These are phyloP conservation scores for Notospermus geniculatus DNA, from an alignment of 1,140 invertebrate genomes.

Conservation along the genomic window DNA sequence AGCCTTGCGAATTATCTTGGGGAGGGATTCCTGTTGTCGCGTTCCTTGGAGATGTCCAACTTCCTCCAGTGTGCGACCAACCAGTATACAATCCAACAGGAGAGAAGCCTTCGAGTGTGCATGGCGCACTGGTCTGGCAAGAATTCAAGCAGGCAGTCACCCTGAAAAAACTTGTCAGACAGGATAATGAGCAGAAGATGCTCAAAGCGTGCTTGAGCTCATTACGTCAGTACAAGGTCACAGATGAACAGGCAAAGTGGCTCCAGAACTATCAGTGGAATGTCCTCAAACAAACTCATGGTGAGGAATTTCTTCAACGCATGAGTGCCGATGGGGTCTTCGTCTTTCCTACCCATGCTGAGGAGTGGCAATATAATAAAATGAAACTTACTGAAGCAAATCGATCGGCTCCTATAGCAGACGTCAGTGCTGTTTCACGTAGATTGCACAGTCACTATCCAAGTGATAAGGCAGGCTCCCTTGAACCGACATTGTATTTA, in stretches of 20 bases:
- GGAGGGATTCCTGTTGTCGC: slow-evolving; percentile 27
- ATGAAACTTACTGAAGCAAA: background rate
- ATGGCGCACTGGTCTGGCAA: slow-evolving; percentile 25
- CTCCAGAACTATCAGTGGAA: slow-evolving; percentile 5
- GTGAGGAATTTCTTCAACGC: background rate
- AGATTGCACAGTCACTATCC: background rate
- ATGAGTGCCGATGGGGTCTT: background rate
- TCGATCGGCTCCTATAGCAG: background rate
- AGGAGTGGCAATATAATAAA: background rate
- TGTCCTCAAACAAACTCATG: background rate
- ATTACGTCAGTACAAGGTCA: background rate
- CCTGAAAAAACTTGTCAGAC: slow-evolving; percentile 19
- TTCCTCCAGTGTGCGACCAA: slow-evolving; percentile 26
- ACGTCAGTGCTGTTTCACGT: background rate
- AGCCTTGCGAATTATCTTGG: slow-evolving; percentile 19
- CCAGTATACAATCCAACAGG: slow-evolving; percentile 20
- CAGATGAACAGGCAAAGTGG: background rate
- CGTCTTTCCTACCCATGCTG: background rate
- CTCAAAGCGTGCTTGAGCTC: slow-evolving; percentile 15
- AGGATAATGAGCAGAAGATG: slow-evolving; percentile 14
- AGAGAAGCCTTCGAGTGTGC: slow-evolving; percentile 13
- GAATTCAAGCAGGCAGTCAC: slow-evolving; percentile 19
- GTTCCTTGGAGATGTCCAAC: slow-evolving; percentile 28
- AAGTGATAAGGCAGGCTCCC: background rate
- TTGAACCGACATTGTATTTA: background rate